phyloP scores from a whole-genome alignment of 2,797 vertebrate genomes.

The Sarcophilus harrisii region DNA sequence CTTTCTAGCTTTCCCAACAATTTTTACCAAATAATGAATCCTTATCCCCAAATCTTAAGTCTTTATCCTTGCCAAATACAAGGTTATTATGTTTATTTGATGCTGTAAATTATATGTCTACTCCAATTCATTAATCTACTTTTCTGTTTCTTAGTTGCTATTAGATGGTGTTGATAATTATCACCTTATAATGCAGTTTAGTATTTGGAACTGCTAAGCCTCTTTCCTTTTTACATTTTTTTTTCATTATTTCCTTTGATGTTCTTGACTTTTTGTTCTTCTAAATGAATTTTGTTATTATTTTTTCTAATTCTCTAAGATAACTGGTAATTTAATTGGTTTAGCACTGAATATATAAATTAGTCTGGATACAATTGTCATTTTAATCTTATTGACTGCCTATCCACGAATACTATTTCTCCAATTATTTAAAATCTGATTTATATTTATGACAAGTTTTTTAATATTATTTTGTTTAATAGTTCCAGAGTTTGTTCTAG shows the following conservation, averaged over 20 bases:
- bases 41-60: not conserved
- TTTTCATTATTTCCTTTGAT: not conserved
- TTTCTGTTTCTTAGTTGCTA: not conserved
- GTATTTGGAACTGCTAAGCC: not conserved
- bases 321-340: not conserved
- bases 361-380: not conserved
- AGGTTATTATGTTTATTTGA: not conserved
- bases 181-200: not conserved
- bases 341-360: not conserved
- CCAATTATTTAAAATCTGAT: not conserved
- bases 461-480: not conserved
- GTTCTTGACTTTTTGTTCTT: not conserved
- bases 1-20: not conserved
- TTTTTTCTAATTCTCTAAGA: not conserved
- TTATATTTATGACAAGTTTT: not conserved
- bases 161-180: not conserved
- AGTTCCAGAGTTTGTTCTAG: not conserved
- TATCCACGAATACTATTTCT: not conserved
- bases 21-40: not conserved
- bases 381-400: not conserved
- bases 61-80: not conserved
- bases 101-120: not conserved
- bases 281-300: not conserved
- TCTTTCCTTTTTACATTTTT: not conserved
- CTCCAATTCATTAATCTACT: not conserved